phyloP scores from a whole-genome alignment of 2,797 vertebrate species.

The Crax fasciolata region DNA sequence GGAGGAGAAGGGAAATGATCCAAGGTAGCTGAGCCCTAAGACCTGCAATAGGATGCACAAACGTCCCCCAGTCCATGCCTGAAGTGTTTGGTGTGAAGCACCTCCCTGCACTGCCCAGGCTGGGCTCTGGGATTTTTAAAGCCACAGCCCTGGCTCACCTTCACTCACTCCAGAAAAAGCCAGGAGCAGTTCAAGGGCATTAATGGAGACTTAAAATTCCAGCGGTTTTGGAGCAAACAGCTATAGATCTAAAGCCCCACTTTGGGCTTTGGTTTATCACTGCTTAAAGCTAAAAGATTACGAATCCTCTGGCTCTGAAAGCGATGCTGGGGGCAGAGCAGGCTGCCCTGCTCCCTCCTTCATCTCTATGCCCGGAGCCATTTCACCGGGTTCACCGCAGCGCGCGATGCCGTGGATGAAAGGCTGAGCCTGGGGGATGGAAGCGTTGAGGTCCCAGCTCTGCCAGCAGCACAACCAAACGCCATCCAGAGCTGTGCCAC shows the following conservation, averaged over 20 bases:
- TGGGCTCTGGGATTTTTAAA: neutral
- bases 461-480: neutral
- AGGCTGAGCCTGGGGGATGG: neutral
- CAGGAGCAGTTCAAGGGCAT: neutral
- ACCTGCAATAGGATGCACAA: neutral
- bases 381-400: neutral
- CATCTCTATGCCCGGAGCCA: accelerated
- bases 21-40: neutral
- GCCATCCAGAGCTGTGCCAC: neutral
- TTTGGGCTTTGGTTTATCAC: neutral
- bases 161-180: neutral
- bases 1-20: neutral
- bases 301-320: accelerated
- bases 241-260: neutral
- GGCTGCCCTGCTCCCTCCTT: neutral
- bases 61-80: neutral
- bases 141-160: neutral
- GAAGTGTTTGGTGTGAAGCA: neutral
- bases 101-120: neutral
- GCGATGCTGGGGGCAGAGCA: accelerated
- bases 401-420: neutral
- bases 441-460: neutral
- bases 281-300: neutral
- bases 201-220: neutral
- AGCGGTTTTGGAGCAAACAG: neutral